Base-by-base conservation (phyloP, 2,888 invertebrate genomes). In the Globia sparganii region DNA sequence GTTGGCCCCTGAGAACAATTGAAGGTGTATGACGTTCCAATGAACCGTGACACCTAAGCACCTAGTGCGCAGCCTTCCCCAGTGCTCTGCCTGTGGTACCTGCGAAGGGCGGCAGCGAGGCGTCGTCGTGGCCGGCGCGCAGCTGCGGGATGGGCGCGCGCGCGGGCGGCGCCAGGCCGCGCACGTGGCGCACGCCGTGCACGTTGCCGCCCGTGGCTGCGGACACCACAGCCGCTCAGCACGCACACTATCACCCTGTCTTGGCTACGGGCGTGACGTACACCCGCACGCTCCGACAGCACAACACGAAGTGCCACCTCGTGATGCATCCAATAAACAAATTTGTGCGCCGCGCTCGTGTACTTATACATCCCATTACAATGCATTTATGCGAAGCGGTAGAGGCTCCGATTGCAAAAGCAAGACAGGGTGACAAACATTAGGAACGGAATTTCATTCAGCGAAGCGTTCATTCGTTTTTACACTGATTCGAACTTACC, bases 61-160 rank as follows among this genome's bases (percentile, higher is more conserved):
- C 5, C 9, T 56, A 69, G 53, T 2, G 71, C 2, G 4, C 34
- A 37, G 74, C 81, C 82, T 75, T 81, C 85, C 82, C 46, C 40
- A 40, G 40, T n/a, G n/a, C n/a, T n/a, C n/a, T n/a, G n/a, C n/a
- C n/a, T n/a, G n/a, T n/a, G 69, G 90, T 94, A 94, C 95, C 94
- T 97, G 97, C 95, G 91, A 97, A 97, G 87, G 95, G 94, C 89
- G 91, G 86, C 86, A 87, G 89, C 49, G 81, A 64, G 80, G 81
- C 81, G 87, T 85, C 86, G 89, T 86, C 91, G 87, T 83, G 91
- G 93, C 97, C 97, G 95, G 97, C 97, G 95, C 99, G 98, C 96
- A 99, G 98, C 97, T 98, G 98, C 94, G 99, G 99, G 95, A 99
- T 99, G 95, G 98, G 98, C 95, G 97, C 97, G 94, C 98, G 98